These are phyloP conservation scores for Passerina amoena DNA, from an alignment of 2,113 vertebrate species.

Conservation along the genomic window DNA sequence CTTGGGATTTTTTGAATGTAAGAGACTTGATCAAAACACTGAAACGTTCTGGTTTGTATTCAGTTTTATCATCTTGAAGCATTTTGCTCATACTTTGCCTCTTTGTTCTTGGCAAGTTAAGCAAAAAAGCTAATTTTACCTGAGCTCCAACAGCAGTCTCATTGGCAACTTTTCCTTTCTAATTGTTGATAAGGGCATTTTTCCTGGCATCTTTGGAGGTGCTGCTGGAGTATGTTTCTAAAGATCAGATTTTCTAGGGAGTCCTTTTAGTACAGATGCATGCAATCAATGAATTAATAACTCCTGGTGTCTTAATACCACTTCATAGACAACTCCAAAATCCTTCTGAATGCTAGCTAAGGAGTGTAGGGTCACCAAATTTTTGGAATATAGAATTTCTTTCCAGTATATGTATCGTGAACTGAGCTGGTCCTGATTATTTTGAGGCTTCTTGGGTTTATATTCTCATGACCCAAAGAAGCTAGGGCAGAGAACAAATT, in stretches of 20 bases:
- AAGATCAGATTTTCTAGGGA: rapidly evolving
- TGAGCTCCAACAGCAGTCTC: background rate
- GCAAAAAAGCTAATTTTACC: background rate
- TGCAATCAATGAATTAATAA: background rate
- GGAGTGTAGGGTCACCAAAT: background rate
- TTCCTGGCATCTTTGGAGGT: background rate
- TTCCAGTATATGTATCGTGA: background rate
- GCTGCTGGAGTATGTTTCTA: background rate
- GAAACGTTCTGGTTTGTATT: background rate
- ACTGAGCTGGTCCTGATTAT: background rate
- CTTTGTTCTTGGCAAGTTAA: background rate
- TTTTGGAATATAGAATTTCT: background rate
- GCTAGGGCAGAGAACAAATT: background rate
- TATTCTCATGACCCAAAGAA: background rate
- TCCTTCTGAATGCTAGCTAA: background rate
- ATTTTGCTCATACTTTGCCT: background rate
- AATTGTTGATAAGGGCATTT: background rate
- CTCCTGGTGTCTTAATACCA: background rate
- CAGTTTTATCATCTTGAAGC: background rate
- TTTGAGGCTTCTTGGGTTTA: slow-evolving; percentile 14
- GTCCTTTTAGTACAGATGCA: background rate
- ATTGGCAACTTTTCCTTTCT: background rate
- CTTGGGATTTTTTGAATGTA: background rate
- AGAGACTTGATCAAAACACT: background rate
- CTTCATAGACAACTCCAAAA: background rate